These are phyloP conservation scores for Micrastur ruficollis DNA, from an alignment of 2,797 vertebrate genomes.

Conservation along the genomic window DNA sequence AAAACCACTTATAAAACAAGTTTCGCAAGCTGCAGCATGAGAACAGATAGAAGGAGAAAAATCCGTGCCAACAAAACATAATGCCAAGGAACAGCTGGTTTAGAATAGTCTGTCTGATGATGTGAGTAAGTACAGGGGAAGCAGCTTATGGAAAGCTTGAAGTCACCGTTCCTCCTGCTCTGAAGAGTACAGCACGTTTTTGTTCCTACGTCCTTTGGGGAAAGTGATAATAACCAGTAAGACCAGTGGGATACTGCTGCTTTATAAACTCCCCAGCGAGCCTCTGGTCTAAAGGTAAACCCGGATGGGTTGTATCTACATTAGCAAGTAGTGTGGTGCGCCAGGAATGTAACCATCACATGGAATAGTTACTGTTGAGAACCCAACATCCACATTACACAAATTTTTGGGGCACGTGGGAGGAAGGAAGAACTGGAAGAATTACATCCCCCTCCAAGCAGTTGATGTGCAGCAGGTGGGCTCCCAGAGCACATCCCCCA, in stretches of 20 bases:
- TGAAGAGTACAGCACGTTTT: rapidly evolving
- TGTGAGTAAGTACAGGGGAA: not conserved
- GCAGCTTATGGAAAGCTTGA: not conserved
- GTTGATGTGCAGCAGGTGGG: rapidly evolving
- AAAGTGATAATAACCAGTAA: not conserved
- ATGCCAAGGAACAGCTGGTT: not conserved
- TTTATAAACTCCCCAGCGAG: not conserved
- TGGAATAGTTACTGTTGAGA: not conserved
- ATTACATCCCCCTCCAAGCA: not conserved
- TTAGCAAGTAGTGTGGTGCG: not conserved
- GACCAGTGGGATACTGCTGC: not conserved
- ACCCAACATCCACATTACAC: rapidly evolving
- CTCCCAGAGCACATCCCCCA: not conserved
- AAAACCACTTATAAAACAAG: not conserved
- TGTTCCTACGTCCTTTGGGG: not conserved
- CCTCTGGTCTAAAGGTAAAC: not conserved
- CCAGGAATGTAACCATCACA: rapidly evolving
- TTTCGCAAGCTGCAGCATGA: not conserved
- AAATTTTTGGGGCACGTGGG: rapidly evolving
- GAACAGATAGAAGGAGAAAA: not conserved
- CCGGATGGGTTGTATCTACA: rapidly evolving
- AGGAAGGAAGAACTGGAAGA: not conserved
- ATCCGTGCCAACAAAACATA: not conserved
- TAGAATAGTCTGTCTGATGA: not conserved
- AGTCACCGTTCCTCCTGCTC: not conserved